Conservation (phyloP, 2,113 vertebrate genomes). For the Chaenocephalus aceratus region DNA sequence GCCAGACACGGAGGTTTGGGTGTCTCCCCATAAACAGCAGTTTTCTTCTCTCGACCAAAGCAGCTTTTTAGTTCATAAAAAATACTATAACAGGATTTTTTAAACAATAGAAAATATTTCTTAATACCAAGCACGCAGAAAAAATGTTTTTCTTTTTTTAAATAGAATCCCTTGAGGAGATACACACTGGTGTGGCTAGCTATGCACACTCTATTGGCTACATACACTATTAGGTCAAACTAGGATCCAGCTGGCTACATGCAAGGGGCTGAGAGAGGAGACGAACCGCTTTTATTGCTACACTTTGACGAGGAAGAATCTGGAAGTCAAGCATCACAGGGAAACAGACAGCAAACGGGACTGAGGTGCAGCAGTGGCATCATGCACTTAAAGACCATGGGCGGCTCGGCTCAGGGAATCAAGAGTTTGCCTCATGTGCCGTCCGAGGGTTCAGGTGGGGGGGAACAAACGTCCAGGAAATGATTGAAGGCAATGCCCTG, state of each 20-base stretch:
- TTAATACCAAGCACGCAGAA: conserved; percentile 58
- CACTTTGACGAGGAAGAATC: conserved; percentile 81
- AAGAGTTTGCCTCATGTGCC: conserved; percentile 46
- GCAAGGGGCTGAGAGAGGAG: conserved; percentile 67
- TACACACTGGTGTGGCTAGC: conserved; percentile 64
- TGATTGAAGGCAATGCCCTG: conserved; percentile 62
- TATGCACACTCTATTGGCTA: conserved; percentile 72
- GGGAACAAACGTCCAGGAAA: conserved; percentile 30
- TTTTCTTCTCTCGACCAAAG: conserved; percentile 52
- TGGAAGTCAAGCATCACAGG: conserved; percentile 79
- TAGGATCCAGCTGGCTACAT: conserved; percentile 71
- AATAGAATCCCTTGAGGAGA: conserved; percentile 48
- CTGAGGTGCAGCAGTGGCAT: conserved; percentile 71
- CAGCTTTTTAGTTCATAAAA: conserved; percentile 68
- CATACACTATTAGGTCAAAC: conserved; percentile 73
- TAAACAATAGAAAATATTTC: conserved; percentile 63
- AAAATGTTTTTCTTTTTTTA: conserved; percentile 21
- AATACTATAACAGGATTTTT: conserved; percentile 69
- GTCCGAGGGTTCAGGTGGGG: conserved; percentile 29
- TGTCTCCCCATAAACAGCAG: conserved; percentile 55
- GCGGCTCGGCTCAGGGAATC: conserved; percentile 29
- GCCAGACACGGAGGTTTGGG: conserved; percentile 55
- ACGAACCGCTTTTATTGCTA: conserved; percentile 80
- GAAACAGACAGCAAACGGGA: conserved; percentile 67
- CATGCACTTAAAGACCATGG: conserved; percentile 71